Base-by-base conservation (phyloP, 2,888 invertebrate species). In the Diarsia dahlii region DNA sequence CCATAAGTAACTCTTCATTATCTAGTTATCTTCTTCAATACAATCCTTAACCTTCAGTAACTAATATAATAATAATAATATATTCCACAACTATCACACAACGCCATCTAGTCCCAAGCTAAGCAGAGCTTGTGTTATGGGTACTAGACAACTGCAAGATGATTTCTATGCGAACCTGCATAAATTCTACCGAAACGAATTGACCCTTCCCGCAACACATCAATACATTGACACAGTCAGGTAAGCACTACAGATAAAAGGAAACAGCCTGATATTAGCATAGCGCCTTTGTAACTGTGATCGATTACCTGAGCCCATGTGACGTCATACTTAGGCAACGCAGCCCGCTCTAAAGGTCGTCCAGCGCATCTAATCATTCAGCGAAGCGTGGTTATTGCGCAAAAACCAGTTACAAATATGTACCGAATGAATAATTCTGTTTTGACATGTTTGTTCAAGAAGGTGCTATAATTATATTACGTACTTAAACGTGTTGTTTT, bases 311-410 rank as follows among this genome's bases (percentile, higher is more conserved):
- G 81, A 68, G 86, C 76, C 80, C 76, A 84, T 76, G 78, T 90
- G 90, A 86, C 81, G 88, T 88, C 85, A 90, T 69, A 80, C 70
- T 88, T 88, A 84, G 80, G 85, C 87, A 86, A 86, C 76, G 34
- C 77, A 82, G 82, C 48, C 56, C 52, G 78, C 58, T 71, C 81
- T 80, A 90, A 94, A 94, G 93, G 93, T 92, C 92, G 88, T 74
- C 87, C 82, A 88, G 91, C 91, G 91, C 91, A 93, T 92, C 93
- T 92, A 94, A 94, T 94, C 91, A 93, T 90, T 92, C 92, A 92
- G 85, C 88, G 88, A 88, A 92, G 90, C 91, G 90, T 91, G 80
- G 80, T 87, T 88, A 89, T 91, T 91, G 88, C 88, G 88, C 90
- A 91, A 91, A 92, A 90, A 90, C 90, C 83, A 77, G 87, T 87